Conservation (phyloP, 1,140 invertebrate species). For the Drosophila sucinea region DNA sequence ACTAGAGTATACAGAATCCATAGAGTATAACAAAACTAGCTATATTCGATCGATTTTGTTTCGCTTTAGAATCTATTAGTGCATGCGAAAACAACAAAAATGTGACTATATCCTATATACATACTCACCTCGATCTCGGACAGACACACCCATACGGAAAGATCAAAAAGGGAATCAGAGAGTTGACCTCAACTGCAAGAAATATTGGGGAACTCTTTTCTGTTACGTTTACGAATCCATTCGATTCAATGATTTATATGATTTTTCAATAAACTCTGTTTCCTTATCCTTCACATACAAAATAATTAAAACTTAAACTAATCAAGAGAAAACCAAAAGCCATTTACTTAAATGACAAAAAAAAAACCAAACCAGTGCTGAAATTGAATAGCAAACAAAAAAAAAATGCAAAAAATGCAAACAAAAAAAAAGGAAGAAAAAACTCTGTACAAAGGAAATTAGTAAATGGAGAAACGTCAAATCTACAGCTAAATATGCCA, state of each 20-base stretch:
- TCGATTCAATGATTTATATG: neutral
- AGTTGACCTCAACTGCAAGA: too few species aligned
- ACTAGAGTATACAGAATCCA: too few species aligned
- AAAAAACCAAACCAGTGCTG: conserved; percentile 35
- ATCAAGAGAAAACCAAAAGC: conserved; percentile 25
- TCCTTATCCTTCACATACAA: conserved; percentile 35
- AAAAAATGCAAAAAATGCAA: neutral
- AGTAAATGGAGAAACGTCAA: conserved; percentile 58
- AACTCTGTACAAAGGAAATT: conserved; percentile 66
- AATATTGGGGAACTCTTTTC: too few species aligned
- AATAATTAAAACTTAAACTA: conserved; percentile 14
- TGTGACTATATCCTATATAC: too few species aligned
- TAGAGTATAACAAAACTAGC: too few species aligned
- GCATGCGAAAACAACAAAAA: too few species aligned
- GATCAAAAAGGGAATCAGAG: too few species aligned
- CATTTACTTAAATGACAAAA: conserved; percentile 48
- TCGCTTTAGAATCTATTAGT: too few species aligned
- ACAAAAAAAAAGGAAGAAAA: neutral
- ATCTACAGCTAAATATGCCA: conserved; percentile 82
- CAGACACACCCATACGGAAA: too few species aligned
- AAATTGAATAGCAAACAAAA: conserved; percentile 4
- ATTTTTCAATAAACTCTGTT: neutral
- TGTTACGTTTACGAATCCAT: too few species aligned
- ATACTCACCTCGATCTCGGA: too few species aligned
- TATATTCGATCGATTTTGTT: too few species aligned